These are phyloP conservation scores for Turritopsis rubra DNA, from an alignment of 30 jellyfish, hydroid and myxozoan genomes.

Conservation along the genomic window DNA sequence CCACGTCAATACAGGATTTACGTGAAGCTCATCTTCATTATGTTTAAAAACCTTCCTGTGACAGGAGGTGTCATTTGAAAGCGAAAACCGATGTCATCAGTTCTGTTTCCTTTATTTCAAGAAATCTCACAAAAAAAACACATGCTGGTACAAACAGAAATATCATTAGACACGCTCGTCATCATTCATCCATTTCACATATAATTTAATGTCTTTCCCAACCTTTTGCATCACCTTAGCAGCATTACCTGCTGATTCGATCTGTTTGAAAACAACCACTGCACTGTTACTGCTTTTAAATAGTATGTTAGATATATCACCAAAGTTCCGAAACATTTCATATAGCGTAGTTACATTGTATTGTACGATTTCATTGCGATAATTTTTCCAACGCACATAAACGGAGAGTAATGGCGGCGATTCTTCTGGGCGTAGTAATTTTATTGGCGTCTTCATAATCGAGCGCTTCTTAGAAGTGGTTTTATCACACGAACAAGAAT, in stretches of 20 bases:
- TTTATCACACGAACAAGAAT: neutral
- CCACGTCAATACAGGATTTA: neutral
- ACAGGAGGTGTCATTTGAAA: neutral
- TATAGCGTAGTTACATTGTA: conserved; percentile 8
- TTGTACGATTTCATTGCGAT: conserved; percentile 14
- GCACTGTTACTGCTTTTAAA: conserved; percentile 26
- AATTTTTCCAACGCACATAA: conserved; percentile 26
- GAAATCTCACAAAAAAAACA: neutral
- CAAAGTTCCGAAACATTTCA: conserved; percentile 5
- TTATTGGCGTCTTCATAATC: neutral
- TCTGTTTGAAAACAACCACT: neutral
- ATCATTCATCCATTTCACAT: conserved; percentile 21
- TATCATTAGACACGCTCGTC: too few species aligned
- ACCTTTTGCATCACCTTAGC: conserved; percentile 1
- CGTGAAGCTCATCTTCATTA: neutral
- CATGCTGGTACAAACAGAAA: neutral
- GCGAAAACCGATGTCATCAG: neutral
- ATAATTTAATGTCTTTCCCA: conserved; percentile 12
- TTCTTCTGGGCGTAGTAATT: conserved; percentile 22
- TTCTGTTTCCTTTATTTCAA: neutral
- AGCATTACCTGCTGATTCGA: conserved; percentile 25
- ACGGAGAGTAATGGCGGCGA: conserved; percentile 17
- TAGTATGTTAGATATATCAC: conserved; percentile 8
- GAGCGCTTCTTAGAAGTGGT: neutral
- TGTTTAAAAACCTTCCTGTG: neutral